phyloP scores from a whole-genome alignment of 2,888 invertebrate species.

The Petrophora chlorosata region DNA sequence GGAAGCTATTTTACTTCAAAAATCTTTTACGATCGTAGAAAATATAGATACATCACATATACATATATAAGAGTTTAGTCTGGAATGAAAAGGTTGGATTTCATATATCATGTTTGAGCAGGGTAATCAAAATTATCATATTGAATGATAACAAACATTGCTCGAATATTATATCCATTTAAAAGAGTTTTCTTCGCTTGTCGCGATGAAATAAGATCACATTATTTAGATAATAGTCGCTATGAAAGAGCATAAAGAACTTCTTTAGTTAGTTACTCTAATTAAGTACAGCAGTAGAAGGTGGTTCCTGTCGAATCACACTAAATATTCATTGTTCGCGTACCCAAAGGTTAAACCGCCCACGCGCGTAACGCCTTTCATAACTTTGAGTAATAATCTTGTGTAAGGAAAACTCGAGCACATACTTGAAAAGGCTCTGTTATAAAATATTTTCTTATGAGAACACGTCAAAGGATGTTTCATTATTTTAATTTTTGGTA shows the following conservation, averaged over 20 bases:
- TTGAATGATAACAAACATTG: not conserved
- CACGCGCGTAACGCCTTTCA: constrained; percentile 48
- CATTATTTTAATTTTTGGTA: constrained; percentile 6
- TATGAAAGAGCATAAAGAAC: too few relatives aligned
- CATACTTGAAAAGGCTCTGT: constrained; percentile 33
- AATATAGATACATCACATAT: too few relatives aligned
- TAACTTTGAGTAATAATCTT: constrained; percentile 48
- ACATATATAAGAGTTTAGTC: too few relatives aligned
- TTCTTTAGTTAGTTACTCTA: too few relatives aligned
- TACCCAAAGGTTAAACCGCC: constrained; percentile 50
- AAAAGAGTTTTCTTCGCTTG: not conserved
- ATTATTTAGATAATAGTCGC: too few relatives aligned
- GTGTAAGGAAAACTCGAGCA: constrained; percentile 38
- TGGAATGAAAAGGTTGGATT: not conserved
- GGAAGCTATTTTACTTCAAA: not conserved
- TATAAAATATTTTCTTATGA: constrained; percentile 31
- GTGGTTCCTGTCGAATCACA: constrained; percentile 41
- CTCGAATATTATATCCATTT: not conserved
- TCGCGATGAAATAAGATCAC: too few relatives aligned
- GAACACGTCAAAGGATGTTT: constrained; percentile 10
- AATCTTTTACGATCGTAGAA: too few relatives aligned
- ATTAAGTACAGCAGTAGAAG: constrained; percentile 3
- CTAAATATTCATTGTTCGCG: constrained; percentile 52
- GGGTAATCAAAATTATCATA: not conserved
- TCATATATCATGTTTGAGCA: not conserved